These are phyloP conservation scores for Byasa hedistus DNA, from an alignment of 2,888 invertebrate species.

Conservation along the genomic window DNA sequence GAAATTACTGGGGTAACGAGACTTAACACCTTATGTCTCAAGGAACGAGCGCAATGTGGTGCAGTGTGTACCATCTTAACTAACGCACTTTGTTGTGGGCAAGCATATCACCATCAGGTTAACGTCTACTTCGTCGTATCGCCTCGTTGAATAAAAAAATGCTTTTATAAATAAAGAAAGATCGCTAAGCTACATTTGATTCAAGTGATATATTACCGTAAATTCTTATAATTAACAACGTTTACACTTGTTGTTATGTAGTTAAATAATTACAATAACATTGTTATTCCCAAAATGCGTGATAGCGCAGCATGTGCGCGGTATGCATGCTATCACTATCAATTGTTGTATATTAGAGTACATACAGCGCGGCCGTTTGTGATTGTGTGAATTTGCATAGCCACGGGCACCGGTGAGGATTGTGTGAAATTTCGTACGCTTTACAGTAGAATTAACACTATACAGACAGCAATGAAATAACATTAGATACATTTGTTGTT, in stretches of 20 bases:
- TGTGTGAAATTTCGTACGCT: constrained; percentile 48
- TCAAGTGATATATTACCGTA: not conserved
- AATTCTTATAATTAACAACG: not conserved
- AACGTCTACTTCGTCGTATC: too few species aligned
- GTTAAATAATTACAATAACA: constrained; percentile 6
- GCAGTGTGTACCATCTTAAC: too few species aligned
- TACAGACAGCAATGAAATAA: constrained; percentile 35
- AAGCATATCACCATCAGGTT: too few species aligned
- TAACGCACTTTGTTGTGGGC: too few species aligned
- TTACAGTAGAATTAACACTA: constrained; percentile 50
- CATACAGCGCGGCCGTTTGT: constrained; percentile 28
- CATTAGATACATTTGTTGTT: not conserved
- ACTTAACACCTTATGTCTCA: too few species aligned
- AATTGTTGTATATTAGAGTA: constrained; percentile 27
- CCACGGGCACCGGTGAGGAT: constrained; percentile 27
- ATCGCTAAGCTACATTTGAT: not conserved
- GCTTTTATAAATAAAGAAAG: too few species aligned
- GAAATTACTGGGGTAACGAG: too few species aligned
- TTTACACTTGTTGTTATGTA: not conserved
- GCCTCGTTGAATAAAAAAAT: too few species aligned
- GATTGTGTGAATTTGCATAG: constrained; percentile 37
- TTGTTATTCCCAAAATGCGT: constrained; percentile 19
- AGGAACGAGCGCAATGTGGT: too few species aligned
- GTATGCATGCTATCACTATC: constrained; percentile 22
- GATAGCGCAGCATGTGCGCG: constrained; percentile 10